Percentiles rank a stretch among this genome's conserved stretches.
These are phyloP conservation scores for Coregonus clupeaformis DNA, from an alignment of 2,113 vertebrate genomes.

Conservation along the genomic window DNA sequence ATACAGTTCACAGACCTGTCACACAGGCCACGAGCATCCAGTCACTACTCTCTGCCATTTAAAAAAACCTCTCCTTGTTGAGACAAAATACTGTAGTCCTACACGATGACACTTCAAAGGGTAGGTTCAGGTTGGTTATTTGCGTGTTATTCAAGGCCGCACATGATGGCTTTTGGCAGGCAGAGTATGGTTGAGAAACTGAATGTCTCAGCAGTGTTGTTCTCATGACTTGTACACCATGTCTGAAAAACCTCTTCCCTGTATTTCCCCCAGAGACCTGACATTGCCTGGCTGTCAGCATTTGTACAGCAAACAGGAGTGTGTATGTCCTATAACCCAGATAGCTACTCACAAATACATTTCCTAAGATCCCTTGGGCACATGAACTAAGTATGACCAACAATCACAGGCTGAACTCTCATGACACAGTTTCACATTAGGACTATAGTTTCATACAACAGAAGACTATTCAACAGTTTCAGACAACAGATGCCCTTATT, in stretches of 20 bases:
- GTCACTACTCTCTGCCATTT: background rate
- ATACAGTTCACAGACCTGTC: too few species aligned
- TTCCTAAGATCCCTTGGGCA: too few species aligned
- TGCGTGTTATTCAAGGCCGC: background rate
- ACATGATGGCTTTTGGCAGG: background rate
- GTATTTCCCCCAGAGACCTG: background rate
- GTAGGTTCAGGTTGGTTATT: background rate
- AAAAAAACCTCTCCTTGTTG: background rate
- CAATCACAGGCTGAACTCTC: too few species aligned
- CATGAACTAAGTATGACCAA: too few species aligned
- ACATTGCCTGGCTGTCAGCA: background rate
- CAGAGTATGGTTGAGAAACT: background rate
- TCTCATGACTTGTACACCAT: background rate
- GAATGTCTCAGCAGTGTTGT: background rate
- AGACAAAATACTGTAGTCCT: background rate
- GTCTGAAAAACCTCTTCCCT: background rate
- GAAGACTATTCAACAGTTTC: too few species aligned
- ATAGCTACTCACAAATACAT: background rate
- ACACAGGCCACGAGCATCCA: background rate
- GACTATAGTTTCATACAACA: too few species aligned
- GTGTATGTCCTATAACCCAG: background rate
- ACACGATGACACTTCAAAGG: too few species aligned
- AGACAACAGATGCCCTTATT: too few species aligned
- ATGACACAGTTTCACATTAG: too few species aligned
- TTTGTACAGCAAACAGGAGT: background rate